Evolutionary conservation across 2,888 invertebrate species (phyloP).

Genomic region (Noctua janthe): DNA sequence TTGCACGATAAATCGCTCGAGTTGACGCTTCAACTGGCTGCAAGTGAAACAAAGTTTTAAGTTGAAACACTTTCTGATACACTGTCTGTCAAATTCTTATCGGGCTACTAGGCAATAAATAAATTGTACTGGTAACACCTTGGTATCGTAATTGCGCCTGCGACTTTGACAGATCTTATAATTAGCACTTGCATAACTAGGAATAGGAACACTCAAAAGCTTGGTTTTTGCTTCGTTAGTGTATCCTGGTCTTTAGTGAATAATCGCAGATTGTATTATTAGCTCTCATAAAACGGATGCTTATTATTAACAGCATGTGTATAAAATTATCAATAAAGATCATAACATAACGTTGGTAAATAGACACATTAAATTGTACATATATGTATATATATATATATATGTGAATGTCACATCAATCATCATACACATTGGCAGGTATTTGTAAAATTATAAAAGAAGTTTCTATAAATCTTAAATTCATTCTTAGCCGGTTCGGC

Average conservation of each 20-base stretch:
- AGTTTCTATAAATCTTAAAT: neutral
- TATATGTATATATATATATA: neutral
- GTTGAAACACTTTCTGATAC: constrained; percentile 35
- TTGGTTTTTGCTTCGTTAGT: constrained; percentile 63
- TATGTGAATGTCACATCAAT: neutral
- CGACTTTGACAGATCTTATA: constrained; percentile 58
- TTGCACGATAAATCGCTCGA: constrained; percentile 77
- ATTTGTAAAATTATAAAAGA: neutral
- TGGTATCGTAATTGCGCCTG: constrained; percentile 33
- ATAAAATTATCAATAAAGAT: constrained; percentile 69
- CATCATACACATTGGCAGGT: neutral
- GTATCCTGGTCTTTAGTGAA: constrained; percentile 35
- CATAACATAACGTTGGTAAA: constrained; percentile 50
- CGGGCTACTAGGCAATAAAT: constrained; percentile 20
- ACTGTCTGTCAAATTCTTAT: constrained; percentile 46
- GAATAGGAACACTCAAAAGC: constrained; percentile 35
- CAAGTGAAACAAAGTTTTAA: constrained; percentile 52
- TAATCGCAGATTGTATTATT: constrained; percentile 64
- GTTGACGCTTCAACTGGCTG: constrained; percentile 67
- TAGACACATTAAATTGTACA: constrained; percentile 42
- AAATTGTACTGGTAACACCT: constrained; percentile 44
- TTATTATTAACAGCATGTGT: constrained; percentile 63
- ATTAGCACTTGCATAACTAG: constrained; percentile 46
- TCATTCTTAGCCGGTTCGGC: too few relatives aligned
- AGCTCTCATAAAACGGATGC: constrained; percentile 62